phyloP scores from a whole-genome alignment of 2,797 vertebrate genomes.

The Thaleichthys pacificus region DNA sequence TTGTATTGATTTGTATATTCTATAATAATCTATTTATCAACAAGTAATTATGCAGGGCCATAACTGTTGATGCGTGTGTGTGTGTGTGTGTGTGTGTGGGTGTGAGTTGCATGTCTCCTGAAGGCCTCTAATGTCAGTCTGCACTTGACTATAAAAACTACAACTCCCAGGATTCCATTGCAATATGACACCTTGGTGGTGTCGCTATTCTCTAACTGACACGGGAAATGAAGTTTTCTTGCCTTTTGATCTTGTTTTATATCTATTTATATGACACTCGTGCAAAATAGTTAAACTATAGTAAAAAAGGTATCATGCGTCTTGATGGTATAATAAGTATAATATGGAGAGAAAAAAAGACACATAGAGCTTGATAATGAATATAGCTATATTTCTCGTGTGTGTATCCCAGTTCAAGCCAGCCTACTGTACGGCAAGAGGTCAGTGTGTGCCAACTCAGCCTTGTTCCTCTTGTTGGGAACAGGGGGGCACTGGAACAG shows the following conservation, averaged over 20 bases:
- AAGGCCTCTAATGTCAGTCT: background rate
- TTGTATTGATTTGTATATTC: background rate
- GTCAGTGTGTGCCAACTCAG: constrained; percentile 35
- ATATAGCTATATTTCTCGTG: constrained; percentile 7
- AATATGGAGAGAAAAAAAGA: too few relatives aligned
- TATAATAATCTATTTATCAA: background rate
- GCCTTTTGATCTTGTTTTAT: constrained; percentile 13
- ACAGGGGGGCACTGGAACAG: background rate
- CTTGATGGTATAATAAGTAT: background rate
- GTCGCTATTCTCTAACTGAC: constrained; percentile 5
- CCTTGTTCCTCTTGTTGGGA: background rate
- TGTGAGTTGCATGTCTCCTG: background rate
- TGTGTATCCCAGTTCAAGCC: background rate
- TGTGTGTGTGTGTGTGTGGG: background rate
- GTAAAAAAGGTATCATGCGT: constrained; percentile 13
- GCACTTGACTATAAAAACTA: background rate
- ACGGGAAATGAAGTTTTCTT: constrained; percentile 22
- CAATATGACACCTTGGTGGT: constrained; percentile 33
- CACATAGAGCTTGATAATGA: too few relatives aligned
- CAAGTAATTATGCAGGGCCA: background rate
- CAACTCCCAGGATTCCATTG: constrained; percentile 23
- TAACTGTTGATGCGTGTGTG: background rate
- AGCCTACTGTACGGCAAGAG: constrained; percentile 15
- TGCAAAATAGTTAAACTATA: constrained; percentile 1
- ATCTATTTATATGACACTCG: constrained; percentile 10